phyloP scores from a whole-genome alignment of 2,797 vertebrate genomes.

The Valencia hispanica region DNA sequence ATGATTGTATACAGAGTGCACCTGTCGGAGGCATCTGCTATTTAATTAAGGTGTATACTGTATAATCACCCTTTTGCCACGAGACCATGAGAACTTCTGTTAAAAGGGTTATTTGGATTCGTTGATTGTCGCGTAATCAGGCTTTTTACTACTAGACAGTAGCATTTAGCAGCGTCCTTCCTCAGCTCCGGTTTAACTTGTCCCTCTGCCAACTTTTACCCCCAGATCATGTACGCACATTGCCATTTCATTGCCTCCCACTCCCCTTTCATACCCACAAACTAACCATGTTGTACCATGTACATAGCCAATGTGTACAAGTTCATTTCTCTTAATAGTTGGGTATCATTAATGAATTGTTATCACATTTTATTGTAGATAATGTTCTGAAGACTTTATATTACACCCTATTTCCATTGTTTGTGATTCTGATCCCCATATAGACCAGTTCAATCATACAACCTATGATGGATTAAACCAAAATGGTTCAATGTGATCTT shows the following conservation, averaged over 20 bases:
- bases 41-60: not conserved
- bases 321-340: not conserved
- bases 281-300: too few relatives aligned
- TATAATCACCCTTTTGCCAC: not conserved
- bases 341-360: not conserved
- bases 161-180: slow-evolving; percentile 8
- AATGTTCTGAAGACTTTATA: not conserved
- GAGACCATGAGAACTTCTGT: not conserved
- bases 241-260: not conserved
- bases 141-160: not conserved
- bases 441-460: not conserved
- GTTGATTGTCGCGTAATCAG: not conserved
- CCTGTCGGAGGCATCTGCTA: too few relatives aligned
- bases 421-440: not conserved
- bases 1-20: not conserved
- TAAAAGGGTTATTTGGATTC: not conserved
- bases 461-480: not conserved
- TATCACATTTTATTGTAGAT: not conserved
- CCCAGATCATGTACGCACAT: not conserved
- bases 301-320: too few relatives aligned
- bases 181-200: not conserved
- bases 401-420: not conserved
- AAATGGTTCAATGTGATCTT: not conserved
- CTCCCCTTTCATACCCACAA: too few relatives aligned
- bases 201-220: not conserved